Base-by-base conservation (phyloP, 2,797 vertebrate species). In the Buceros bicornis region DNA sequence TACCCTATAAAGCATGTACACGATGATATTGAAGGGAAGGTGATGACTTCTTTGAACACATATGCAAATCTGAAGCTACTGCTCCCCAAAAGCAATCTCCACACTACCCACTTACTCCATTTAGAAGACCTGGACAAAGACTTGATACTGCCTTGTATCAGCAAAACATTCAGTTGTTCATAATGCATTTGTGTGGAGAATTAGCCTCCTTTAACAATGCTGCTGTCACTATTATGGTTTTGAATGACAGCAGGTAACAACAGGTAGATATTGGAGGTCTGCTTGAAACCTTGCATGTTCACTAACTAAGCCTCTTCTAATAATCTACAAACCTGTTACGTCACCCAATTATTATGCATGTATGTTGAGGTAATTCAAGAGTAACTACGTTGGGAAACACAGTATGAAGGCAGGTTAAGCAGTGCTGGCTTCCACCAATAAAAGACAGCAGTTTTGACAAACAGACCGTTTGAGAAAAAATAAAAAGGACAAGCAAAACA, bases 321-420 rank as follows among this genome's bases (percentile, higher is more conserved):
- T 18, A 19, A 79, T 33, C 62, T 45, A 54, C 48, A 82, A 14
- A 82, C 19, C n/a, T 37, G 2, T 58, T 50, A 74, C 0, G 2
- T 5, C 35, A 74, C 17, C 16, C 9, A 61, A 13, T 60, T 74
- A 74, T 33, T 8, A 11, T 0, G 0, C 26, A 33, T 0, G 0
- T 19, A 16, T 21, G 14, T 11, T 72, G 28, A 79, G 31, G 25
- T 85, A 69, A 65, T 53, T 45, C 4, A 16, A 82, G 50, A 15
- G 10, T 25, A 79, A 37, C 14, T 61, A 14, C 4, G 4, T 3
- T 61, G 35, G 42, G 67, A 82, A 91, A 60, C 24, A 84, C 10
- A 20, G 8, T 16, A 40, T 8, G 21, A 87, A 56, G n/a, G 47
- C 67, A 82, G 22, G 19, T 29, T 43, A 73, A 73, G n/a, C 54